phyloP scores from a whole-genome alignment of 2,888 invertebrate genomes.

The Troides aeacus region DNA sequence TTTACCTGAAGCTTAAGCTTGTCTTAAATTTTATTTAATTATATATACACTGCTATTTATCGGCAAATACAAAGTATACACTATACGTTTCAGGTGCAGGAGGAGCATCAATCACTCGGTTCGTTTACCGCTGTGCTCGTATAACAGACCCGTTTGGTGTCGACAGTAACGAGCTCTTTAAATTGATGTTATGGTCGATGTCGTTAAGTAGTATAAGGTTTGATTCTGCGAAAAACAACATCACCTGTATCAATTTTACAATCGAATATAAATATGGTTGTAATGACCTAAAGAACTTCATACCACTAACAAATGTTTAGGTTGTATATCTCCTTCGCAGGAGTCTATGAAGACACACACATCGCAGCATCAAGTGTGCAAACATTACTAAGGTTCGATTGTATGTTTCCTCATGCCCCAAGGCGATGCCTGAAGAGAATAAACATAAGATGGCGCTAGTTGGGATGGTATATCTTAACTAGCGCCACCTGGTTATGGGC shows the following conservation, averaged over 20 bases:
- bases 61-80: background rate
- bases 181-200: background rate
- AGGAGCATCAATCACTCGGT: conserved; percentile 1
- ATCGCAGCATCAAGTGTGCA: too few species aligned
- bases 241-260: background rate
- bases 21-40: background rate
- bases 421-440: too few species aligned
- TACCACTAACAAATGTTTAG: background rate
- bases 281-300: background rate
- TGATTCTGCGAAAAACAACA: background rate
- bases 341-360: too few species aligned
- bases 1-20: background rate
- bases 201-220: background rate
- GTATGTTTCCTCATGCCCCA: too few species aligned
- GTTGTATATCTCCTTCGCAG: too few species aligned
- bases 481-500: too few species aligned
- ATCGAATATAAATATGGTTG: background rate
- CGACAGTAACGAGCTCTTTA: background rate
- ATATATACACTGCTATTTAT: background rate
- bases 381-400: too few species aligned
- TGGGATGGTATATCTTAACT: too few species aligned
- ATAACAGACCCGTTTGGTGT: background rate
- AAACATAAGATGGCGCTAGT: too few species aligned
- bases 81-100: background rate
- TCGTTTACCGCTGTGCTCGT: background rate